phyloP scores from a whole-genome alignment of 2,888 invertebrate genomes.

The Tromatobia lineatoria region DNA sequence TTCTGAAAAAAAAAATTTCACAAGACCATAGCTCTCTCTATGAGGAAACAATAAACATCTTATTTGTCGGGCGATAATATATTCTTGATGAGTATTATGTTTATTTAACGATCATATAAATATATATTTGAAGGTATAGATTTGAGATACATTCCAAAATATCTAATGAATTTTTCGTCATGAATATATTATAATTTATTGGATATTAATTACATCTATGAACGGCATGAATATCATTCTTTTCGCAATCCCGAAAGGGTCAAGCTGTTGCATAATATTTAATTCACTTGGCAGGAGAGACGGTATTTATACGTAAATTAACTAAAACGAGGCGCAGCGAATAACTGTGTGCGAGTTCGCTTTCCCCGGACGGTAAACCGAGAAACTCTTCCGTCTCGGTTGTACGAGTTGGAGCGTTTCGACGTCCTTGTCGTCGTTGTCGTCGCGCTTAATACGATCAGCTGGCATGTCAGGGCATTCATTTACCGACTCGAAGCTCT shows the following conservation, averaged over 20 bases:
- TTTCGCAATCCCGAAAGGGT: background rate
- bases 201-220: background rate
- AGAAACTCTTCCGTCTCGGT: conserved; percentile 41
- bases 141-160: no score
- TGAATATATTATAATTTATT: no score
- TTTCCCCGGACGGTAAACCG: conserved; percentile 59
- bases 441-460: conserved; percentile 56
- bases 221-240: background rate
- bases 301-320: conserved; percentile 28
- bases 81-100: background rate
- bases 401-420: conserved; percentile 37
- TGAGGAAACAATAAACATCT: no score
- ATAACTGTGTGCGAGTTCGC: conserved; percentile 24
- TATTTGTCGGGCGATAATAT: no score
- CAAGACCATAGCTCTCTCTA: no score
- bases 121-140: no score
- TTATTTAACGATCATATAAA: background rate
- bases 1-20: no score
- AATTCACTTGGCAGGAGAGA: background rate
- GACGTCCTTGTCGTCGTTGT: conserved; percentile 22
- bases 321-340: conserved; percentile 34
- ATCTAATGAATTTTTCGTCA: no score
- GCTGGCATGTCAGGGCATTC: conserved; percentile 52
- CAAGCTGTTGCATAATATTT: conserved; percentile 13
- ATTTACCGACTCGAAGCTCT: conserved; percentile 54